Percentiles rank a stretch among this genome's conserved stretches.
Conservation (phyloP, 2,888 invertebrate species). For the Isotomurus palustris region DNA sequence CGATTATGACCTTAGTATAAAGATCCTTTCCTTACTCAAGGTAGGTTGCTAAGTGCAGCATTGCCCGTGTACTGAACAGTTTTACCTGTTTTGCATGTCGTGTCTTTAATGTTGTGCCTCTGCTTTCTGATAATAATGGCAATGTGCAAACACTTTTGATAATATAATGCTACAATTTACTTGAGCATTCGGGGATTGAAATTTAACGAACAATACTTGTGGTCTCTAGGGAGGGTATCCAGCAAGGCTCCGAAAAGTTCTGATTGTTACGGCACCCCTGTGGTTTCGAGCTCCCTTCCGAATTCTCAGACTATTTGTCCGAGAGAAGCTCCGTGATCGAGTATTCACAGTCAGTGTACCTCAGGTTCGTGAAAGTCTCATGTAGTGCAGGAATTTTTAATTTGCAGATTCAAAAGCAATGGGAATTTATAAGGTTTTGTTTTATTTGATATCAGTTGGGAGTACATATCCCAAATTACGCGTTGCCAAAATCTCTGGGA, state of each 20-base stretch:
- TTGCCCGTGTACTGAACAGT: too few species aligned
- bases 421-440: not conserved
- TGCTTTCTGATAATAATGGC: too few species aligned
- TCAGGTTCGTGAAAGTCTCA: slow-evolving; percentile 54
- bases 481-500: slow-evolving; percentile 83
- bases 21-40: slow-evolving; percentile 92
- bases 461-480: slow-evolving; percentile 81
- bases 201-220: too few species aligned
- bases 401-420: too few species aligned
- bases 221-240: slow-evolving; percentile 92
- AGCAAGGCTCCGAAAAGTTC: slow-evolving; percentile 91
- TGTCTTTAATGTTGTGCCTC: too few species aligned
- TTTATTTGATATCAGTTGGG: slow-evolving; percentile 56
- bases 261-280: slow-evolving; percentile 93
- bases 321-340: slow-evolving; percentile 90
- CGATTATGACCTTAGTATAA: slow-evolving; percentile 95
- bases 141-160: too few species aligned
- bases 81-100: too few species aligned
- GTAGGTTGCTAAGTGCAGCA: slow-evolving; percentile 57
- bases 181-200: too few species aligned
- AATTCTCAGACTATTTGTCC: slow-evolving; percentile 86
- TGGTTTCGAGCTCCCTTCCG: slow-evolving; percentile 99
- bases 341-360: slow-evolving; percentile 92
- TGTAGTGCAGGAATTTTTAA: not conserved
- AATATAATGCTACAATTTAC: too few species aligned